A percentile compares a stretch with the other conserved stretches of the same genome.
phyloP scores from a whole-genome alignment of 2,888 invertebrate species.

The Idaea straminata region DNA sequence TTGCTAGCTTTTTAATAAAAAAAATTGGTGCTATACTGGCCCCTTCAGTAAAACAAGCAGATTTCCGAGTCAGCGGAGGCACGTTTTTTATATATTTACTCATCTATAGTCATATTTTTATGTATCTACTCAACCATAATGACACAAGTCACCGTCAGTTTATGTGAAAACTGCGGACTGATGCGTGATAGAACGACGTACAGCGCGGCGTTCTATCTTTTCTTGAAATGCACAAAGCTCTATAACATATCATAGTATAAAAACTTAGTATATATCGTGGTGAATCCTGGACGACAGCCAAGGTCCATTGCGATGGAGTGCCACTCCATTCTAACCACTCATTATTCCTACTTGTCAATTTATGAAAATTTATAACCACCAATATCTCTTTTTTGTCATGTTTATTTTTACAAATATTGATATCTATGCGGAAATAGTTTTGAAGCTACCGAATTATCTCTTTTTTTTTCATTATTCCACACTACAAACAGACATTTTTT shows the following conservation, averaged over 20 bases:
- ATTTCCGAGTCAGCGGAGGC: constrained; percentile 1
- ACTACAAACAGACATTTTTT: no score
- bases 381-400: no score
- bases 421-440: no score
- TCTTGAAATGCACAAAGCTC: constrained; percentile 39
- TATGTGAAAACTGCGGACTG: constrained; percentile 29
- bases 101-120: constrained; percentile 19
- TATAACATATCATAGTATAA: constrained; percentile 5
- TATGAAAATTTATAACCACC: constrained; percentile 8
- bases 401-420: no score
- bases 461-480: no score
- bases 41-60: neutral
- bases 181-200: constrained; percentile 29
- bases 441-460: no score
- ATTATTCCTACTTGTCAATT: constrained; percentile 23
- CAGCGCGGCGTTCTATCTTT: constrained; percentile 27
- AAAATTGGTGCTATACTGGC: no score
- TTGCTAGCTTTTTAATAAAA: no score
- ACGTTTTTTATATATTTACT: constrained; percentile 18
- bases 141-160: constrained; percentile 38
- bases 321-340: constrained; percentile 32
- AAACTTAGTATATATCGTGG: constrained; percentile 30
- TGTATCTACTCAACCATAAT: constrained; percentile 18
- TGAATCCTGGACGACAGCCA: constrained; percentile 51
- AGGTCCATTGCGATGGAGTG: constrained; percentile 34